These are phyloP conservation scores for Muscicapa striata DNA, from an alignment of 2,797 vertebrate genomes.

Conservation along the genomic window DNA sequence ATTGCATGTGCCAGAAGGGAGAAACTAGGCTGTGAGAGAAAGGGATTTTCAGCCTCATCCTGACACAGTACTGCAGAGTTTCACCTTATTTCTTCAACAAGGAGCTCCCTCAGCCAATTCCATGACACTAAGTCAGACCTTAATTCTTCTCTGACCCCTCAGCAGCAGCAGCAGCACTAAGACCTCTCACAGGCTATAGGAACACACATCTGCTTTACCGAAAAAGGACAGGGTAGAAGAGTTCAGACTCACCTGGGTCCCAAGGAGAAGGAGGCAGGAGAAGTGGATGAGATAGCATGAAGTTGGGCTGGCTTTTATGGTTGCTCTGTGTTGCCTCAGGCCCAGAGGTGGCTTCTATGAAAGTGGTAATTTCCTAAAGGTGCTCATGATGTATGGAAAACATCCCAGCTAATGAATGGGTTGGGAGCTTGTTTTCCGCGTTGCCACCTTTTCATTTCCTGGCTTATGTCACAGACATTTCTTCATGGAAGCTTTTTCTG, in stretches of 20 bases:
- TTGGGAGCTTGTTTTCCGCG: not conserved
- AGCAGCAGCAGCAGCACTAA: not conserved
- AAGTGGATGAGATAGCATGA: not conserved
- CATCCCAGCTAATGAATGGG: not conserved
- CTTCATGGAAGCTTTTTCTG: not conserved
- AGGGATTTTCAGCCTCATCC: not conserved
- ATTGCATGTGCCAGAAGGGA: not conserved
- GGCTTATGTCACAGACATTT: not conserved
- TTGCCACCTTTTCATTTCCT: not conserved
- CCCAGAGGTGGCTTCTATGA: not conserved
- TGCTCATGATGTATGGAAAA: not conserved
- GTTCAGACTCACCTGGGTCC: not conserved
- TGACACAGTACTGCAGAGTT: not conserved
- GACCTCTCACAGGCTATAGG: not conserved
- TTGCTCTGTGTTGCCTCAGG: not conserved
- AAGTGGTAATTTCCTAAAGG: not conserved
- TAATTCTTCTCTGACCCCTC: not conserved
- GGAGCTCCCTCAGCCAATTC: not conserved
- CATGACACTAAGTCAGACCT: not conserved
- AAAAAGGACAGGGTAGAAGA: not conserved
- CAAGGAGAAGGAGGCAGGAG: not conserved
- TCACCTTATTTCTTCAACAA: not conserved
- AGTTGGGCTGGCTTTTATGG: not conserved
- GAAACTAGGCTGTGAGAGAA: not conserved
- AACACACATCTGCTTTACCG: not conserved